Evolutionary conservation across 1,140 invertebrate species (phyloP).

Genomic region (Ceratoteleas bidentatus): DNA sequence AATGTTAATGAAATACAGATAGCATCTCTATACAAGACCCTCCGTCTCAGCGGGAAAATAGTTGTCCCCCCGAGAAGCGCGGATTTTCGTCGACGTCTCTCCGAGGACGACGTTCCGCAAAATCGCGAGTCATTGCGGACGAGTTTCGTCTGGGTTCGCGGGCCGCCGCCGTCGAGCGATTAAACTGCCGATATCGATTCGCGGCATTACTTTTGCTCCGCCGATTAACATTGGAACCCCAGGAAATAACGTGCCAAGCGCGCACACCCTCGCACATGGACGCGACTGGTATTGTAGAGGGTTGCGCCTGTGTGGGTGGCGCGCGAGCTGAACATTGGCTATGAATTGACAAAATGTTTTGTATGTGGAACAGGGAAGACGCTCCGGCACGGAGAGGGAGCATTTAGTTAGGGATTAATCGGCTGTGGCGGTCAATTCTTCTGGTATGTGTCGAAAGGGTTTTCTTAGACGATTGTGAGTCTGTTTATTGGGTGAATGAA

Average conservation of each 20-base stretch:
- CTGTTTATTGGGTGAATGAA: too few relatives aligned
- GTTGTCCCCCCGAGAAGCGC: constrained; percentile 56
- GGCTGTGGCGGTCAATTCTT: too few relatives aligned
- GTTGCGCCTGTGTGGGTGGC: constrained; percentile 12
- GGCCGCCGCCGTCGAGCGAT: constrained; percentile 16
- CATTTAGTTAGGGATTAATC: too few relatives aligned
- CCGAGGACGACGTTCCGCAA: constrained; percentile 22
- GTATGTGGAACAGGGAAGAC: neutral
- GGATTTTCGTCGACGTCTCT: constrained; percentile 28
- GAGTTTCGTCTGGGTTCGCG: constrained; percentile 14
- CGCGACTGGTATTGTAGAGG: neutral
- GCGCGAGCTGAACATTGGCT: neutral
- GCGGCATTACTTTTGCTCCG: constrained; percentile 41
- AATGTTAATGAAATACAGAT: constrained; percentile 82
- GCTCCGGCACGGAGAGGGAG: too few relatives aligned
- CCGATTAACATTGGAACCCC: constrained; percentile 41
- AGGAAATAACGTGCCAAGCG: constrained; percentile 39
- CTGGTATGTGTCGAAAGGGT: too few relatives aligned
- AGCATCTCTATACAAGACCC: constrained; percentile 78
- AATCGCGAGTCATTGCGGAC: constrained; percentile 27
- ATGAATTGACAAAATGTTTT: constrained; percentile 21
- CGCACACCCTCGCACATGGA: constrained; percentile 10
- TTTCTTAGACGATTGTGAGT: too few relatives aligned
- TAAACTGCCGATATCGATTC: constrained; percentile 41
- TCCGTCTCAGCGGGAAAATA: constrained; percentile 58